These are phyloP conservation scores for Xyrichtys novacula DNA, from an alignment of 2,797 vertebrate species.

Conservation along the genomic window DNA sequence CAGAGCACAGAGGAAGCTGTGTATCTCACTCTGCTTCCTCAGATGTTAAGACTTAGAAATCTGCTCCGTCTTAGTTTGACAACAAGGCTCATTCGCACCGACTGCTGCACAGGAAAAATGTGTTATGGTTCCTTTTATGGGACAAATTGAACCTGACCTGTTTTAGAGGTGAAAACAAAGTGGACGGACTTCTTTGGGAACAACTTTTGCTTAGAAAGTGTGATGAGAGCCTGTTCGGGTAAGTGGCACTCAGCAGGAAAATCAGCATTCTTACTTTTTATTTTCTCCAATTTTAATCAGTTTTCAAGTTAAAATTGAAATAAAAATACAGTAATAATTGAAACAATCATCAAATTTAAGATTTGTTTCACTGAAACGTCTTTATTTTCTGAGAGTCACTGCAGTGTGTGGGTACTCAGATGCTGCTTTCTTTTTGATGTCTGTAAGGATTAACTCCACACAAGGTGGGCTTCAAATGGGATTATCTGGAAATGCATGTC, in stretches of 20 bases:
- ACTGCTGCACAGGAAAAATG: conserved; percentile 13
- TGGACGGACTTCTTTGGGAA: conserved; percentile 14
- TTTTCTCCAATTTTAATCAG: conserved; percentile 3
- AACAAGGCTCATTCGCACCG: conserved; percentile 22
- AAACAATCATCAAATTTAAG: neutral
- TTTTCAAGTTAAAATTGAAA: conserved; percentile 1
- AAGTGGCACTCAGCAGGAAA: conserved; percentile 23
- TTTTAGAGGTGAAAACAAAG: conserved; percentile 26
- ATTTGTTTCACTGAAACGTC: conserved; percentile 15
- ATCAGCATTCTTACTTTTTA: no score
- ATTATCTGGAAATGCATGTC: conserved; percentile 6
- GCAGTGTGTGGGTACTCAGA: neutral
- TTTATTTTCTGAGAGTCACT: conserved; percentile 17
- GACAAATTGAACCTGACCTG: neutral
- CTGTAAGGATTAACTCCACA: conserved; percentile 8
- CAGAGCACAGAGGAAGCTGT: neutral
- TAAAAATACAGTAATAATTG: conserved; percentile 7
- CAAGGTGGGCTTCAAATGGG: neutral
- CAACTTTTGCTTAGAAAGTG: neutral
- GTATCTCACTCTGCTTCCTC: neutral
- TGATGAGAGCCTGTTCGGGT: conserved; percentile 48
- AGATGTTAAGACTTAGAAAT: conserved; percentile 1
- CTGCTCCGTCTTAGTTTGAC: conserved; percentile 1
- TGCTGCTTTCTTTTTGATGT: conserved; percentile 22
- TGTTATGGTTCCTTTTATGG: neutral